Conservation (phyloP, 2,888 invertebrate species). For the Agrochola litura region DNA sequence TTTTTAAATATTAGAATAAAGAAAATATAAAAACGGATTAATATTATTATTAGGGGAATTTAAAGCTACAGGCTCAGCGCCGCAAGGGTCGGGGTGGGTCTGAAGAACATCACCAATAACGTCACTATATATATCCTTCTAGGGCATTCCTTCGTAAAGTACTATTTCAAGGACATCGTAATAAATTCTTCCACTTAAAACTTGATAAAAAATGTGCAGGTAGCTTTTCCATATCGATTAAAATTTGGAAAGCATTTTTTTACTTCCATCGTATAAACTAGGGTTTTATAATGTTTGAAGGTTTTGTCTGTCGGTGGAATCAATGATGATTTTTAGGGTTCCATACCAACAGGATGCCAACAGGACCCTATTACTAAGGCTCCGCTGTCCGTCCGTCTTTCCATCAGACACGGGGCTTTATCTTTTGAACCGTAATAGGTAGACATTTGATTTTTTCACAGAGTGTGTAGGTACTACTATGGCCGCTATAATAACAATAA, state of each 20-base stretch:
- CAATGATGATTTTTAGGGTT: not conserved
- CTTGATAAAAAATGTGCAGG: not conserved
- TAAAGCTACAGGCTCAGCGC: too few species aligned
- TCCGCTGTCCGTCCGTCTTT: too few species aligned
- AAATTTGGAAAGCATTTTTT: not conserved
- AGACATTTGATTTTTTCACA: too few species aligned
- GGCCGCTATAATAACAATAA: too few species aligned
- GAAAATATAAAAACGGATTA: too few species aligned
- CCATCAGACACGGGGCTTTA: too few species aligned
- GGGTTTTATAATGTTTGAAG: not conserved
- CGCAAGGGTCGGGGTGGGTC: not conserved
- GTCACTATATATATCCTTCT: not conserved
- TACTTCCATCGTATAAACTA: not conserved
- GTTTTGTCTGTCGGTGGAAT: not conserved
- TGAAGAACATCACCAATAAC: not conserved
- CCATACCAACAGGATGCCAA: too few species aligned
- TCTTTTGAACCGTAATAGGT: too few species aligned
- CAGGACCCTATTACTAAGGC: too few species aligned
- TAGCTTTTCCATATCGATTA: not conserved
- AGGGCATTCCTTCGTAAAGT: not conserved
- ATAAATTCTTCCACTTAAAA: not conserved
- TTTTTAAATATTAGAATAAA: too few species aligned
- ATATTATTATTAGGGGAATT: too few species aligned
- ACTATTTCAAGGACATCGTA: not conserved
- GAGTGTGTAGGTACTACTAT: too few species aligned